phyloP scores from a whole-genome alignment of 2,888 invertebrate species.

The Ceramica pisi region DNA sequence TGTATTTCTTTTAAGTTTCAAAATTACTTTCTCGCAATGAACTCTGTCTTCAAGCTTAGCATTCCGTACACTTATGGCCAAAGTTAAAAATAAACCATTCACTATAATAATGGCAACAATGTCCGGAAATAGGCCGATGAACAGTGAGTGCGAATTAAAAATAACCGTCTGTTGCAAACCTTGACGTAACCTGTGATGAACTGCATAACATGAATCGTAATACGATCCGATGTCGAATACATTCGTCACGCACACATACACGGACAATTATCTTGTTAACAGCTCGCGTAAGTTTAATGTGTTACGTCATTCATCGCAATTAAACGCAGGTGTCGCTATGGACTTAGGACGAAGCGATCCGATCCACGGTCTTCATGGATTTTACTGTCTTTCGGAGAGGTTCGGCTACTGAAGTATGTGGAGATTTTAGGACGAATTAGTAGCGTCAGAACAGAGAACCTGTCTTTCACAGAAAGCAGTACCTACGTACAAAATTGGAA shows the following conservation, averaged over 20 bases:
- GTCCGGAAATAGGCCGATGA: slow-evolving; percentile 64
- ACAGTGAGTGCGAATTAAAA: slow-evolving; percentile 59
- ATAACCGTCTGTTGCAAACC: slow-evolving; percentile 62
- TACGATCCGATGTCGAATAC: slow-evolving; percentile 56
- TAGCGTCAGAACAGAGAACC: neutral
- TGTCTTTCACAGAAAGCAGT: no score
- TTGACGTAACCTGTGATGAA: slow-evolving; percentile 67
- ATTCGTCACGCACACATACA: slow-evolving; percentile 49
- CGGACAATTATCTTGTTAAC: slow-evolving; percentile 61
- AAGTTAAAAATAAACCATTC: slow-evolving; percentile 50
- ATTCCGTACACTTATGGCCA: slow-evolving; percentile 20
- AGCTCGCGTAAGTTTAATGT: slow-evolving; percentile 43
- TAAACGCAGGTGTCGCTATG: slow-evolving; percentile 55
- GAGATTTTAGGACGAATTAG: no score
- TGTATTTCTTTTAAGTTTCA: neutral
- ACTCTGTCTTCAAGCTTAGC: neutral
- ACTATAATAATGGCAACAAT: slow-evolving; percentile 63
- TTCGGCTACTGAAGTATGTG: no score
- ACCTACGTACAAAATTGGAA: neutral
- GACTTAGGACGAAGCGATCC: neutral
- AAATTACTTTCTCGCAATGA: neutral
- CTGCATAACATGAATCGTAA: slow-evolving; percentile 65
- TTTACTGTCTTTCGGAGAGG: neutral
- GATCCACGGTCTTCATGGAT: neutral
- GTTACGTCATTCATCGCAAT: slow-evolving; percentile 55